Evolutionary conservation across 2,888 invertebrate genomes (phyloP).

Genomic region (Steinernema carpocapsae): DNA sequence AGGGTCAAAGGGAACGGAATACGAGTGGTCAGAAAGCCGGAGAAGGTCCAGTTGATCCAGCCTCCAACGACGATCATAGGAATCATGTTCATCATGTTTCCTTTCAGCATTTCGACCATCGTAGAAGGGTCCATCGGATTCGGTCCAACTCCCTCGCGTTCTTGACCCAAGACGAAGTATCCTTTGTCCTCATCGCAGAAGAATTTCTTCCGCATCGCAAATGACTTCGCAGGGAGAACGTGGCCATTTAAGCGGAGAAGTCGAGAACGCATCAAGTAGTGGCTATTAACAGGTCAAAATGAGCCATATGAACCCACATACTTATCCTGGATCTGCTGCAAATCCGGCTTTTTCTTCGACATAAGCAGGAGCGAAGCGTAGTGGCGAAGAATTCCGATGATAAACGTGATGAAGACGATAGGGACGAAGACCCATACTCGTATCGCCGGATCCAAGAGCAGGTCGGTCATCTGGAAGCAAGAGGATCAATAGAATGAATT

Average conservation of each 20-base stretch:
- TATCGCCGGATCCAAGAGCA: constrained; percentile 93
- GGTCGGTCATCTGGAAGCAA: constrained; percentile 75
- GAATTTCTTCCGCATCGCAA: constrained; percentile 89
- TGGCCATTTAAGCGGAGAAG: constrained; percentile 94
- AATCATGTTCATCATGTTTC: constrained; percentile 94
- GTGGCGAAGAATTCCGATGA: constrained; percentile 91
- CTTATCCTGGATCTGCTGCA: constrained; percentile 93
- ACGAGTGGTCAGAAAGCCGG: constrained; percentile 97
- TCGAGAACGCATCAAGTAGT: constrained; percentile 90
- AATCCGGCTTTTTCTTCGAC: constrained; percentile 92
- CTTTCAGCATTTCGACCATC: constrained; percentile 99
- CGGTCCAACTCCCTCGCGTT: constrained; percentile 44
- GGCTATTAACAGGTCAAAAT: constrained; percentile 73
- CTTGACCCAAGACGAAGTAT: constrained; percentile 73
- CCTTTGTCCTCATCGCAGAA: constrained; percentile 95
- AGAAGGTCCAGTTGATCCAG: constrained; percentile 99
- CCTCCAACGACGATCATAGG: constrained; percentile 99
- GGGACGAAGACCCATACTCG: constrained; percentile 98
- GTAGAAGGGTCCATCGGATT: constrained; percentile 80
- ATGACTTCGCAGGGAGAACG: constrained; percentile 86
- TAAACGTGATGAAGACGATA: constrained; percentile 94
- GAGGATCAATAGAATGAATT: too few species aligned
- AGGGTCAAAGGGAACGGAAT: constrained; percentile 97
- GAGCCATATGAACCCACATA: constrained; percentile 66
- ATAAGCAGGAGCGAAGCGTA: constrained; percentile 93